Evolutionary conservation across 2,113 vertebrate species (phyloP).

Genomic region (Vulpes vulpes): DNA sequence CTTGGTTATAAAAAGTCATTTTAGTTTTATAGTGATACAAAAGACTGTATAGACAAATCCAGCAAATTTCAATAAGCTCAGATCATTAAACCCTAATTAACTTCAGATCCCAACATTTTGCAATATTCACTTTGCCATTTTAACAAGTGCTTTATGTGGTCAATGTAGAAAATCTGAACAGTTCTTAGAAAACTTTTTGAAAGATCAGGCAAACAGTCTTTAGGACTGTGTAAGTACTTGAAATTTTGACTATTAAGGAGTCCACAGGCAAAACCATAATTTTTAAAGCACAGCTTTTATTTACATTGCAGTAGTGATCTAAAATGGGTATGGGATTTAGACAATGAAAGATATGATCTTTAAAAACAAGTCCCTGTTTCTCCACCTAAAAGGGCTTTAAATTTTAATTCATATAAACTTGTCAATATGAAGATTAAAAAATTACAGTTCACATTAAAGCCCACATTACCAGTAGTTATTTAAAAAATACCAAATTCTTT

Average conservation of each 20-base stretch:
- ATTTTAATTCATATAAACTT: conserved; percentile 46
- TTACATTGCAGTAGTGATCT: neutral
- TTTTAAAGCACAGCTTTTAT: neutral
- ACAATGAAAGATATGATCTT: neutral
- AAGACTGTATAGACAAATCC: neutral
- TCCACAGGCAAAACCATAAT: neutral
- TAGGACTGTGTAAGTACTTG: neutral
- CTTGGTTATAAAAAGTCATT: neutral
- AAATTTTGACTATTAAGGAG: conserved; percentile 13
- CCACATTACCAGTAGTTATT: neutral
- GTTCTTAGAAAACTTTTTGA: neutral
- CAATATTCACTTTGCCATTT: neutral
- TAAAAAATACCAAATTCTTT: conserved; percentile 19
- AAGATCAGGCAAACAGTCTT: neutral
- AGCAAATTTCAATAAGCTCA: neutral
- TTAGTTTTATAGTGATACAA: neutral
- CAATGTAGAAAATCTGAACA: neutral
- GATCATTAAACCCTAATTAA: neutral
- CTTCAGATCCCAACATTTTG: neutral
- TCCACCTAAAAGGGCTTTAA: neutral
- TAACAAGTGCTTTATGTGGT: neutral
- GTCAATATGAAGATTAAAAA: conserved; percentile 18
- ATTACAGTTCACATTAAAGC: neutral
- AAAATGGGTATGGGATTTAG: neutral
- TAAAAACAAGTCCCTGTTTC: neutral